These are phyloP conservation scores for Drosophila mayaguana DNA, from an alignment of 2,888 invertebrate species.

Conservation along the genomic window DNA sequence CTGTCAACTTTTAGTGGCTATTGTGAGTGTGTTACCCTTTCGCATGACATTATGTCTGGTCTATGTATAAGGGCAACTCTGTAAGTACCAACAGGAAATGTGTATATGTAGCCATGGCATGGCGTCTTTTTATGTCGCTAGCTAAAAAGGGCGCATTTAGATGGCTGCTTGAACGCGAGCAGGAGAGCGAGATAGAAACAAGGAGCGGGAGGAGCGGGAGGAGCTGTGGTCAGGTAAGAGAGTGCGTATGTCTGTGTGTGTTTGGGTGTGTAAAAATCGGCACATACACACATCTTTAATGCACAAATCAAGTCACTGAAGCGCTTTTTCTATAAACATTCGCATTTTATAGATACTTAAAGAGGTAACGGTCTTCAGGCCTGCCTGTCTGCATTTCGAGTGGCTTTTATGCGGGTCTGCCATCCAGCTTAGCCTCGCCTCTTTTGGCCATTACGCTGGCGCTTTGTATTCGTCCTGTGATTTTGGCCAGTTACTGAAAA, in stretches of 20 bases:
- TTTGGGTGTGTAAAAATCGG: constrained; percentile 12
- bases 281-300: constrained; percentile 58
- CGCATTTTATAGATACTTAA: constrained; percentile 78
- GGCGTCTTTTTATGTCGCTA: constrained; percentile 62
- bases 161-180: constrained; percentile 10
- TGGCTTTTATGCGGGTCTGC: constrained; percentile 70
- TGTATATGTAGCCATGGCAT: constrained; percentile 27
- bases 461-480: constrained; percentile 57
- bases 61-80: constrained; percentile 40
- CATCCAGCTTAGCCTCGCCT: constrained; percentile 28
- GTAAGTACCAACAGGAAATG: constrained; percentile 57
- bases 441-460: constrained; percentile 59
- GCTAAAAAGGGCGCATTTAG: constrained; percentile 32
- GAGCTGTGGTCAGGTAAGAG: constrained; percentile 54
- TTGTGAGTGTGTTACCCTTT: constrained; percentile 68
- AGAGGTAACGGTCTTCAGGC: constrained; percentile 57
- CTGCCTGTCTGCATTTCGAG: constrained; percentile 61
- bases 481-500: constrained; percentile 61
- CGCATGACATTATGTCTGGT: constrained; percentile 64
- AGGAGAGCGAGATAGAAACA: too few species aligned
- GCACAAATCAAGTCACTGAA: constrained; percentile 79
- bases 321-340: constrained; percentile 80
- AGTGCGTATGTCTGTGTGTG: constrained; percentile 12
- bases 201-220: not conserved
- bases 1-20: constrained; percentile 68